Evolutionary conservation across 1,140 invertebrate species (phyloP).

Genomic region (Periplaneta americana): DNA sequence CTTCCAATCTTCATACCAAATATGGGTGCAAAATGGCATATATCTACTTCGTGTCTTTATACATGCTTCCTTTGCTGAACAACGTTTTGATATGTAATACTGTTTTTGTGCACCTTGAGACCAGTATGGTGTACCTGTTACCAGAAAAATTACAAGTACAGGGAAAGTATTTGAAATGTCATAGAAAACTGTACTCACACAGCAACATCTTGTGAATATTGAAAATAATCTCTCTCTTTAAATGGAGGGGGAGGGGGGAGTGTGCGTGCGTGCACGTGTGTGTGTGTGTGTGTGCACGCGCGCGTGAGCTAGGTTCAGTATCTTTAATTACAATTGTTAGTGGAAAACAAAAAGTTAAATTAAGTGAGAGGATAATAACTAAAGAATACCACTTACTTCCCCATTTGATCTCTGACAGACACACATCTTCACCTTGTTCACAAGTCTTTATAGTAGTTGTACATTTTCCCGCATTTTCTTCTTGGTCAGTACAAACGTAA

Average conservation of each 20-base stretch:
- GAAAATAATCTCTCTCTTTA: not conserved
- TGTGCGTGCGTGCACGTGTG: too few species aligned
- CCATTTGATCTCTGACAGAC: constrained; percentile 85
- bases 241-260: not conserved
- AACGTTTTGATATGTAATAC: constrained; percentile 89
- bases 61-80: constrained; percentile 77
- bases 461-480: constrained; percentile 91
- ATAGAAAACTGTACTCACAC: too few species aligned
- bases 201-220: not conserved
- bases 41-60: constrained; percentile 56
- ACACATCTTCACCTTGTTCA: constrained; percentile 79
- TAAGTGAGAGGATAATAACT: constrained; percentile 10
- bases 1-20: constrained; percentile 97
- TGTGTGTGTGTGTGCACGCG: too few species aligned
- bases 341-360: constrained; percentile 12
- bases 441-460: constrained; percentile 88
- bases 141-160: too few species aligned
- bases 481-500: constrained; percentile 90
- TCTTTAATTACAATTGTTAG: not conserved
- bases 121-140: constrained; percentile 86
- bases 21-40: constrained; percentile 81
- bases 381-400: constrained; percentile 56
- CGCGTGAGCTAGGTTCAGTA: not conserved
- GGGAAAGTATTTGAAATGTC: too few species aligned
- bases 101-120: constrained; percentile 88